Evolutionary conservation across 2,113 vertebrate genomes (phyloP).

Genomic region (Ceyx margarethae): DNA sequence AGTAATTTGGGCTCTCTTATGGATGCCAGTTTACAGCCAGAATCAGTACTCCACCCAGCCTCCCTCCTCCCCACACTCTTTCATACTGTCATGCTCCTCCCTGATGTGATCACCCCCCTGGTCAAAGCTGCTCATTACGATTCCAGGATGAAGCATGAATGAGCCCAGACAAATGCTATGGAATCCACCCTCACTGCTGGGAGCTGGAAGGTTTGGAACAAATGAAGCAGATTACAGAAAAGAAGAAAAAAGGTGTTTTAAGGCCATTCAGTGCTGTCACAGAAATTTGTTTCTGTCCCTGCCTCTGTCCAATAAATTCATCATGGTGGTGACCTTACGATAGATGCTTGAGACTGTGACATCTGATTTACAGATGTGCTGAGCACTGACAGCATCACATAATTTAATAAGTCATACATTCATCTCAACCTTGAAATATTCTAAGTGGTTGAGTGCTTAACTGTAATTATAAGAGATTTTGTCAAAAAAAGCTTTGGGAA

Average conservation of each 20-base stretch:
- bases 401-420: not conserved
- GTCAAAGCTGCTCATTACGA: not conserved
- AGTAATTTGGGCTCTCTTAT: not conserved
- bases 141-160: not conserved
- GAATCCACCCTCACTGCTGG: not conserved
- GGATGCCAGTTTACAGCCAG: not conserved
- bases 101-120: not conserved
- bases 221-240: not conserved
- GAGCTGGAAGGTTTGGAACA: not conserved
- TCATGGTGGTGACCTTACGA: not conserved
- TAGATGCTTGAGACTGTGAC: not conserved
- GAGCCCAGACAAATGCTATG: not conserved
- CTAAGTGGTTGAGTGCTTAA: not conserved
- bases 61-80: not conserved
- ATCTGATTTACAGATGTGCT: not conserved
- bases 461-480: not conserved
- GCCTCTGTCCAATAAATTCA: not conserved
- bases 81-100: not conserved
- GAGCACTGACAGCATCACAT: not conserved
- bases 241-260: not conserved
- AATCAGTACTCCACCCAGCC: not conserved
- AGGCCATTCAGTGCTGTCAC: not conserved
- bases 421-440: not conserved
- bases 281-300: not conserved
- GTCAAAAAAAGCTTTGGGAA: not conserved